These are phyloP conservation scores for Idris sp. DNA, from an alignment of 1,140 invertebrate species.

Conservation along the genomic window DNA sequence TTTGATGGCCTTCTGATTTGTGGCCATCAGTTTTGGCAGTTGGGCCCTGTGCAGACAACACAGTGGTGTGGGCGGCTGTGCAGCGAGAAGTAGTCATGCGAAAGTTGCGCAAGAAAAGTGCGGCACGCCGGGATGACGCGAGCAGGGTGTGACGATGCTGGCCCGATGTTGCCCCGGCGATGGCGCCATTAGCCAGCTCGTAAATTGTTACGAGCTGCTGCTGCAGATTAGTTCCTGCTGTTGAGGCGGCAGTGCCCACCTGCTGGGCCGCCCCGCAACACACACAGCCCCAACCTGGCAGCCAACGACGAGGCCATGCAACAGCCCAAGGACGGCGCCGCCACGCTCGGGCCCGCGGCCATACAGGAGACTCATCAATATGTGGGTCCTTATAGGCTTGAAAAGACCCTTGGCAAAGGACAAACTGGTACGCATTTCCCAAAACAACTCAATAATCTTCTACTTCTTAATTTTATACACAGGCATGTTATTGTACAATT, in stretches of 20 bases:
- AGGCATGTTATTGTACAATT: too few relatives aligned
- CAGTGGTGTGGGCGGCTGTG: background rate
- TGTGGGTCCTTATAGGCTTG: constrained; percentile 98
- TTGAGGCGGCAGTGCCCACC: constrained; percentile 34
- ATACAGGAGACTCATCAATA: constrained; percentile 91
- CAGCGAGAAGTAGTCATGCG: constrained; percentile 69
- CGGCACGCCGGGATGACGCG: constrained; percentile 62
- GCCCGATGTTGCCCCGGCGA: constrained; percentile 18
- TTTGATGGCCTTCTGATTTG: too few relatives aligned
- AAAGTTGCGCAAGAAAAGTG: constrained; percentile 67
- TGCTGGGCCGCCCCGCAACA: constrained; percentile 1
- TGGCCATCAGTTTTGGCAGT: too few relatives aligned
- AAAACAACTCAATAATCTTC: too few relatives aligned
- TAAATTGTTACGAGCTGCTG: too few relatives aligned
- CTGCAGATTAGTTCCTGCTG: background rate
- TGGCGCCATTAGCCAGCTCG: too few relatives aligned
- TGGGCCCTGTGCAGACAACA: too few relatives aligned
- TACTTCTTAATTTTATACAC: too few relatives aligned
- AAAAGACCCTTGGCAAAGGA: constrained; percentile 99
- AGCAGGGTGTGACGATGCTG: constrained; percentile 63
- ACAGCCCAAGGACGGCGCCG: constrained; percentile 75
- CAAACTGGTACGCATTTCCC: constrained; percentile 99
- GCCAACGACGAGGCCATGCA: constrained; percentile 68
- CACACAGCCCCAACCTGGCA: constrained; percentile 59
- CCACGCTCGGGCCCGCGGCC: constrained; percentile 74